phyloP scores from a whole-genome alignment of 2,797 vertebrate genomes.

The Tangara arthus region DNA sequence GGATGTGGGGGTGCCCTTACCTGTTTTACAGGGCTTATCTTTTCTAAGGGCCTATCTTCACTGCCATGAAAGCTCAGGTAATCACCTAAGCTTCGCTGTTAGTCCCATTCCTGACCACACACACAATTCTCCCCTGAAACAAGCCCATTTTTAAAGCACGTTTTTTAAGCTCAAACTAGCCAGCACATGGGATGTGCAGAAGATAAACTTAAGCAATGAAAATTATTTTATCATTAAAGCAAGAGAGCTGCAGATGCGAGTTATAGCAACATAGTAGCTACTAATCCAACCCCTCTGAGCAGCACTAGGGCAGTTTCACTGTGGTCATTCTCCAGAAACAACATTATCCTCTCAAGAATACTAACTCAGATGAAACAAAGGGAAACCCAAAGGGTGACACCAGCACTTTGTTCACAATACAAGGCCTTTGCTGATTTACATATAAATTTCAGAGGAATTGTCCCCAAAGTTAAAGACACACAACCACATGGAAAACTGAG shows the following conservation, averaged over 20 bases:
- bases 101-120: background rate
- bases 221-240: background rate
- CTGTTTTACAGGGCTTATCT: background rate
- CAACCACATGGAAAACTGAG: background rate
- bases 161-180: background rate
- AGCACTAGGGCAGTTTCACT: background rate
- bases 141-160: background rate
- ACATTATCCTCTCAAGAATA: background rate
- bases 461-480: background rate
- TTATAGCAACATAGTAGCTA: background rate
- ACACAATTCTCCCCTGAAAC: background rate
- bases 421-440: background rate
- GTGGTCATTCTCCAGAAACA: background rate
- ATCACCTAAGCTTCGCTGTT: background rate
- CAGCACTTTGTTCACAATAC: background rate
- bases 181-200: background rate
- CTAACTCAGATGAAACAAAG: background rate
- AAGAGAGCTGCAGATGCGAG: background rate
- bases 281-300: background rate
- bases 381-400: background rate
- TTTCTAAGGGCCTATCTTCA: background rate
- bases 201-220: background rate
- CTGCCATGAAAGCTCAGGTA: background rate
- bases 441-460: background rate
- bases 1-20: accelerated